Percentiles rank a stretch among this genome's conserved stretches.
These are phyloP conservation scores for Drosophila saltans DNA, from an alignment of 1,140 invertebrate genomes.

Conservation along the genomic window DNA sequence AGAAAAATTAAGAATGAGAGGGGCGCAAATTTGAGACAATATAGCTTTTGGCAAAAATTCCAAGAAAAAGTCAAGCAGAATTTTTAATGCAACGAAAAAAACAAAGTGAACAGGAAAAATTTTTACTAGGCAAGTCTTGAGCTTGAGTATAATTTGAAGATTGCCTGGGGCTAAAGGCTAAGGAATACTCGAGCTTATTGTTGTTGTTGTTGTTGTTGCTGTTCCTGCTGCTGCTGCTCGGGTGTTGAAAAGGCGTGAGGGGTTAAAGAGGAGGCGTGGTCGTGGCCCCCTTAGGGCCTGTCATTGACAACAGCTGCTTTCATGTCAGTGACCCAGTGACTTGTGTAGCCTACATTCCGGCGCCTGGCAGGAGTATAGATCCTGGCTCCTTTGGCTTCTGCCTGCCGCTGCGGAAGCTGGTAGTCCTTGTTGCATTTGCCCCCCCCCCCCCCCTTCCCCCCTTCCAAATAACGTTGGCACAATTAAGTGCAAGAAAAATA, in stretches of 20 bases:
- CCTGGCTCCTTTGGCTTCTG: conserved; percentile 18
- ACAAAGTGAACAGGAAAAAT: conserved; percentile 16
- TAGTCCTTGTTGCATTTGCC: conserved; percentile 37
- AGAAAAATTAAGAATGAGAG: background rate
- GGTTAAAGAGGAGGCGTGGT: conserved; percentile 16
- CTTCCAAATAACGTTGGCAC: conserved; percentile 54
- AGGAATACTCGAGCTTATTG: conserved; percentile 1
- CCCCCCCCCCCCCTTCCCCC: background rate
- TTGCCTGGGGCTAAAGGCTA: conserved; percentile 11
- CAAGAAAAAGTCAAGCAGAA: conserved; percentile 15
- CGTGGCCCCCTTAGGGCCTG: conserved; percentile 25
- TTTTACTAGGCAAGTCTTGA: conserved; percentile 8
- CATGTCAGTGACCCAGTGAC: conserved; percentile 71
- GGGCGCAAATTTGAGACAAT: conserved; percentile 2
- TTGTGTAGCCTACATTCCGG: conserved; percentile 73
- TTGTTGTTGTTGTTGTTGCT: conserved; percentile 11
- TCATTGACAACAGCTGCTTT: conserved; percentile 67
- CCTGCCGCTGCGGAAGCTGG: conserved; percentile 48
- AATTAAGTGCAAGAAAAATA: conserved; percentile 77
- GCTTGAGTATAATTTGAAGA: conserved; percentile 27
- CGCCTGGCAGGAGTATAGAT: conserved; percentile 20
- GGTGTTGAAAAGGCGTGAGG: conserved; percentile 29
- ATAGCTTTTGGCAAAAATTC: conserved; percentile 17
- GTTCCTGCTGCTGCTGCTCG: conserved; percentile 5
- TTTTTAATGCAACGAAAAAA: conserved; percentile 19